phyloP scores from a whole-genome alignment of 2,888 invertebrate species.

The Timandra comae region DNA sequence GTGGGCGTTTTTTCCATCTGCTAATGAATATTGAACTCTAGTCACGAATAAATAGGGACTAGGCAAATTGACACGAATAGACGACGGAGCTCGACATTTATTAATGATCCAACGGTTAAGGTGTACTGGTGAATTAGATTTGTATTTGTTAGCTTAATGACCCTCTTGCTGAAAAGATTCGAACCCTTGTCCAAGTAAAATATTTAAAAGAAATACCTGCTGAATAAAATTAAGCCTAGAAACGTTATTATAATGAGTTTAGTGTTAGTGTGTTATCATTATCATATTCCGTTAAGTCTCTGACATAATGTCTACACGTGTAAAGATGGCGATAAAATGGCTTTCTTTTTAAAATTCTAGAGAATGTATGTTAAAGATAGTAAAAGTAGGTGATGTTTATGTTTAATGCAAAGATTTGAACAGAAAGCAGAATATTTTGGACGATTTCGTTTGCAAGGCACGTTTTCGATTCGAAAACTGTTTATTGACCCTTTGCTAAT shows the following conservation, averaged over 20 bases:
- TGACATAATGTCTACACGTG: too few relatives aligned
- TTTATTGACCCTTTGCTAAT: too few relatives aligned
- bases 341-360: neutral
- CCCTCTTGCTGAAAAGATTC: neutral
- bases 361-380: neutral
- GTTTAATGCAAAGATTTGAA: slow-evolving; percentile 9
- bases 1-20: slow-evolving; percentile 37
- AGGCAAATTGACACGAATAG: slow-evolving; percentile 18
- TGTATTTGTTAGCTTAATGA: slow-evolving; percentile 2
- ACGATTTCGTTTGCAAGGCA: neutral
- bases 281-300: too few relatives aligned
- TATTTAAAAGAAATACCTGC: too few relatives aligned
- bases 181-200: too few relatives aligned
- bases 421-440: too few relatives aligned
- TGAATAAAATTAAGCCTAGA: too few relatives aligned
- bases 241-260: too few relatives aligned
- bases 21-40: slow-evolving; percentile 28
- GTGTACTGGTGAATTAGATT: slow-evolving; percentile 15
- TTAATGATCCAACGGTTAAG: slow-evolving; percentile 31
- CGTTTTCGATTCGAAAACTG: too few relatives aligned
- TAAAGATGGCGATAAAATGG: too few relatives aligned
- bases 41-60: slow-evolving; percentile 23
- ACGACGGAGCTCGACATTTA: slow-evolving; percentile 28
- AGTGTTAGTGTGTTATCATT: too few relatives aligned
- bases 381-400: slow-evolving; percentile 31